phyloP scores from a whole-genome alignment of 2,797 vertebrate species.

The Microtus californicus region DNA sequence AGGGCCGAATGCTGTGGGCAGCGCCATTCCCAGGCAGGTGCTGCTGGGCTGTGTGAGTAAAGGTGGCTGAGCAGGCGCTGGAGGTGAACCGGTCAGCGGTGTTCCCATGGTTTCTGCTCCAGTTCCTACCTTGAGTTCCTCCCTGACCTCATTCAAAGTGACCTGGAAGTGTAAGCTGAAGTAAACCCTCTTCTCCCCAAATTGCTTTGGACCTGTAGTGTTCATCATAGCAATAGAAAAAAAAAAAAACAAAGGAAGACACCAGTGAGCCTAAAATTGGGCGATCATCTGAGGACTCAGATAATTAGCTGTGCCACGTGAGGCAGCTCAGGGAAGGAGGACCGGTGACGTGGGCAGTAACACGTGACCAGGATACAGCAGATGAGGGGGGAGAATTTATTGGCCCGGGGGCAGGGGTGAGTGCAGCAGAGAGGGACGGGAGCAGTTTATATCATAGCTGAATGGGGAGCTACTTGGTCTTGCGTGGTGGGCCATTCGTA shows the following conservation, averaged over 20 bases:
- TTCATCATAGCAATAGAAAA: background rate
- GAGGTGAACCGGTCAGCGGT: background rate
- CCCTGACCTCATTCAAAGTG: background rate
- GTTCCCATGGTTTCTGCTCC: background rate
- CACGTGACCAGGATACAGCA: background rate
- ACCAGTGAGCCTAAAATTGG: background rate
- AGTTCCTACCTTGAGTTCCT: background rate
- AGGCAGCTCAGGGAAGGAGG: background rate
- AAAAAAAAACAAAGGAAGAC: background rate
- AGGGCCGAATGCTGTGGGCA: background rate
- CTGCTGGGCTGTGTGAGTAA: background rate
- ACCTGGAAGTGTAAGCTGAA: background rate
- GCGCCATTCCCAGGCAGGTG: background rate
- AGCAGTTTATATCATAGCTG: too few relatives aligned
- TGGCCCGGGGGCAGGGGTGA: background rate
- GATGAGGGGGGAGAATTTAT: too few relatives aligned
- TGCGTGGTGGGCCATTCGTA: background rate
- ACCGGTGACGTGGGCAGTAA: too few relatives aligned
- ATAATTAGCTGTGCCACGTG: too few relatives aligned
- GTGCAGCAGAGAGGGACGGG: background rate
- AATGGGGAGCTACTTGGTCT: background rate
- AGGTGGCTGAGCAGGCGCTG: background rate
- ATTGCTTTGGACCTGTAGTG: background rate
- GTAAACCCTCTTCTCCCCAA: background rate
- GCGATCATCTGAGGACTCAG: background rate